Evolutionary conservation across 2,888 invertebrate genomes (phyloP), one percentile per base, ranked within the genome.

Genomic region (Coelinius sp.): DNA sequence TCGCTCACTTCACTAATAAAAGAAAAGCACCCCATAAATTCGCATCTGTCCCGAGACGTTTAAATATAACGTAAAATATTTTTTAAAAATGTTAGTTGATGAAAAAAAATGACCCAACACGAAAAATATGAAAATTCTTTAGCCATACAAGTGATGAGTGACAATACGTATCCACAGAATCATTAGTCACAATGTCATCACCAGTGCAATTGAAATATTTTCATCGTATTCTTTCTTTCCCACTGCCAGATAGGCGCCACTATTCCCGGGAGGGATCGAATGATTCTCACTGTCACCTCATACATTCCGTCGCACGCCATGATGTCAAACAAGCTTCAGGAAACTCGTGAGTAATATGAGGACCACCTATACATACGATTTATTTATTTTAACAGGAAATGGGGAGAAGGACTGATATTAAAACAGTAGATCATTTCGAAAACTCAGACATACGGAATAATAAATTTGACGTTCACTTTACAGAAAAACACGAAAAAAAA

Each of bases 171-270:
- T 63, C 41, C 25, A 80, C 81, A 78, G 78, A 77, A 83, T 84
- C 87, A 86, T 87, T 87, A 87, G 85, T 87, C 80, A 85, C 78
- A 76, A 81, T 83, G 85, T 86, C 86, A 82, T 86, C 86, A 81
- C 85, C 82, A 83, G 83, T 83, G 85, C 86, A 86, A 87, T 86
- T 86, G 85, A 85, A 85, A 49, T 52, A 38, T 25, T 68, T 49
- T 64, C 63, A 46, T 70, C 22, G 20, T 69, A 64, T 64, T 41
- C 66, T 25, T 44, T 52, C 20, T 35, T 66, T 20, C 35, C 53
- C 64, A 35, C 17, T n/a, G n/a, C n/a, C 38, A 22, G 38, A n/a
- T 31, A 63, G 25, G 62, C 62, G 62, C 62, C 62, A 63, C 22
- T 44, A 56, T 38, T 62, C 68, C 27, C 46, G 12, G 22, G 62